Evolutionary conservation across 2,113 vertebrate genomes (phyloP).

Genomic region (Tauraco erythrolophus): DNA sequence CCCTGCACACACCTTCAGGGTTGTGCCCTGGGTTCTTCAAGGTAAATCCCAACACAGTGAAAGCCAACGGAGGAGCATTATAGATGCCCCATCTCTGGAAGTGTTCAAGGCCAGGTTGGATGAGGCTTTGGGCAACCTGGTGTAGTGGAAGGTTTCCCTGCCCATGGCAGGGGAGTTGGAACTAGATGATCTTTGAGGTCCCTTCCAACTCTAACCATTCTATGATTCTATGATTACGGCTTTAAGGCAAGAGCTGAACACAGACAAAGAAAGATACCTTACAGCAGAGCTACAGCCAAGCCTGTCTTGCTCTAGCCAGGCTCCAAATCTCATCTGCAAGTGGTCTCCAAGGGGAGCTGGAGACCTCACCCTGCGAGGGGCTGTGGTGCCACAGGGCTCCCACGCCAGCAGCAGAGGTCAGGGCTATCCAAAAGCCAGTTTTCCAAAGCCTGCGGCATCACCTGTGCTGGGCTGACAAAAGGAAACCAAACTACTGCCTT

Average conservation of each 20-base stretch:
- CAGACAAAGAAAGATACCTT: background rate
- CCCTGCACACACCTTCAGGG: background rate
- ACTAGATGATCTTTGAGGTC: no score
- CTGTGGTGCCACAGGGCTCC: background rate
- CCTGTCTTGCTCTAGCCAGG: background rate
- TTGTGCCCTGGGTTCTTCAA: background rate
- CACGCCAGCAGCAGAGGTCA: background rate
- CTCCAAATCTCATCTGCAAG: background rate
- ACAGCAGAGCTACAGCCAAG: background rate
- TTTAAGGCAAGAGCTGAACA: background rate
- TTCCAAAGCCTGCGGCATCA: background rate
- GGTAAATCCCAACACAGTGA: background rate
- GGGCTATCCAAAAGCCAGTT: no score
- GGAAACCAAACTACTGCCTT: background rate
- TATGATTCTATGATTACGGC: no score
- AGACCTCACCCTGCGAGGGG: background rate
- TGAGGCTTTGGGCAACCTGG: no score
- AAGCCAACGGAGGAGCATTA: background rate
- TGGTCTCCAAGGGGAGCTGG: background rate
- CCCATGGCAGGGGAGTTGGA: no score
- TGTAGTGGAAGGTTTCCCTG: no score
- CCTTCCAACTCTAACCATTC: no score
- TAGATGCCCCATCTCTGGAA: no score
- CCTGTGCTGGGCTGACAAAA: background rate
- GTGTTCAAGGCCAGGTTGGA: no score